Conservation (phyloP, 2,888 invertebrate genomes). For the Amphipoea lucens region DNA sequence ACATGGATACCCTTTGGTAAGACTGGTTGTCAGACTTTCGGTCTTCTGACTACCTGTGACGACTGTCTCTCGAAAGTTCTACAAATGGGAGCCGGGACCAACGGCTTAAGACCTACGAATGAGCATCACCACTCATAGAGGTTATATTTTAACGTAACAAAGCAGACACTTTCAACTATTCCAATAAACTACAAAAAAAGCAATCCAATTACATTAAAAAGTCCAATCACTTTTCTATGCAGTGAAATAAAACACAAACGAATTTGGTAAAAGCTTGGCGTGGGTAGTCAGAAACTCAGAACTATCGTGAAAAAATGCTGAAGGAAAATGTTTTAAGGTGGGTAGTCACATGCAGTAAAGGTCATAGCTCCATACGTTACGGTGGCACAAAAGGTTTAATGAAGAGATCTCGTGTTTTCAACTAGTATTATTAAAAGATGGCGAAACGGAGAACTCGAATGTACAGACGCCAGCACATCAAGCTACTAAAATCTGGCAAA, state of each 20-base stretch:
- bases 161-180: background rate
- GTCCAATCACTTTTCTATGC: conserved; percentile 17
- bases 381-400: background rate
- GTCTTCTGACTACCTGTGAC: background rate
- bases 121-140: background rate
- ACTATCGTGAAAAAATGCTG: conserved; percentile 14
- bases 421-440: background rate
- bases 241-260: conserved; percentile 9
- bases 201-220: conserved; percentile 15
- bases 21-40: no score
- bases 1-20: no score
- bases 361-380: background rate
- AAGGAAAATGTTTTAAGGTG: background rate
- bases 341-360: background rate
- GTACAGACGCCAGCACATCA: background rate
- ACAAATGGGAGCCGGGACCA: background rate
- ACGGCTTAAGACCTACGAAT: background rate
- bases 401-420: background rate
- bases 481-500: no score
- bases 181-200: background rate
- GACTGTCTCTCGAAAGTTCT: background rate
- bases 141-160: background rate
- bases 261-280: background rate
- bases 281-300: background rate
- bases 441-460: background rate